Evolutionary conservation across 2,797 vertebrate species (phyloP).

Genomic region (Cynodonichthys magdalenae): DNA sequence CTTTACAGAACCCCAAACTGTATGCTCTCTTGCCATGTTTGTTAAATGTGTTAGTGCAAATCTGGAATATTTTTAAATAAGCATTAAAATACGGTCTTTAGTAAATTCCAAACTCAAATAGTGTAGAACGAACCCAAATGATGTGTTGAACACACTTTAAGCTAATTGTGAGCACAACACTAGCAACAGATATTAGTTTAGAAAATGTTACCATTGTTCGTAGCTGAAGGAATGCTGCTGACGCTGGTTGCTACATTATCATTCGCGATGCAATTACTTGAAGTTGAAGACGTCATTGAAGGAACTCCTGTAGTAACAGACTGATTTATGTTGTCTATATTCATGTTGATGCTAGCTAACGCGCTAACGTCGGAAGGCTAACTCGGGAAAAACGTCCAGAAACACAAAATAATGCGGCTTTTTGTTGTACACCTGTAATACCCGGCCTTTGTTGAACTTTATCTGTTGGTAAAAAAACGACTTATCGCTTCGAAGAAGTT

Average conservation of each 20-base stretch:
- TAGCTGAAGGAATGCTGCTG: constrained; percentile 72
- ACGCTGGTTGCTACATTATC: constrained; percentile 64
- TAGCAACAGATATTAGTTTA: neutral
- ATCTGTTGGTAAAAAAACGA: neutral
- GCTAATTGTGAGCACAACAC: neutral
- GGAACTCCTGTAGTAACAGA: constrained; percentile 69
- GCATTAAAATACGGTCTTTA: too few species aligned
- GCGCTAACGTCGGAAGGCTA: constrained; percentile 61
- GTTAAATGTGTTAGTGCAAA: too few species aligned
- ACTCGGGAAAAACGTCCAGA: constrained; percentile 21
- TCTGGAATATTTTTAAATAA: too few species aligned
- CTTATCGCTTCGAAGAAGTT: fast-evolving
- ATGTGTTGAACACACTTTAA: neutral
- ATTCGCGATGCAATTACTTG: constrained; percentile 78
- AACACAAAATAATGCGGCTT: neutral
- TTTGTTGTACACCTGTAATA: neutral
- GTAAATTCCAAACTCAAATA: too few species aligned
- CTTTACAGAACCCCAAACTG: too few species aligned
- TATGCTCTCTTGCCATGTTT: too few species aligned
- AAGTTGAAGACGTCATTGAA: constrained; percentile 70
- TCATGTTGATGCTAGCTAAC: constrained; percentile 66
- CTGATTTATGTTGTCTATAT: constrained; percentile 76
- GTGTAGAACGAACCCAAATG: neutral
- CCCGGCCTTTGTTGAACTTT: neutral
- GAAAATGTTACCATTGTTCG: constrained; percentile 69